Conservation (phyloP, 35 echinoderm and acorn worm genomes). For the Heliocidaris tuberculata region DNA sequence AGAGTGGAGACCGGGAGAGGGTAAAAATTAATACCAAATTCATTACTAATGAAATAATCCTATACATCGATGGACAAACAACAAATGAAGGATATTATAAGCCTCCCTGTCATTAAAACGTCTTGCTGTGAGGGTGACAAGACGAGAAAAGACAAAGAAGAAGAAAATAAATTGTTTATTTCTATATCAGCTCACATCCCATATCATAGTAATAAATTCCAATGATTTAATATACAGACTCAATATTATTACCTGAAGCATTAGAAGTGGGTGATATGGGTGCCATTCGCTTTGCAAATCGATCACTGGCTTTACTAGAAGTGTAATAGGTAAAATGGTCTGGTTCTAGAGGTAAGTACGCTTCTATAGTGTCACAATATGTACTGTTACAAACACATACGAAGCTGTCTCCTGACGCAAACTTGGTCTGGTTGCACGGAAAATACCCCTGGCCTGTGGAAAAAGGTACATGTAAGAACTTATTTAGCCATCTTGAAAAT, state of each 20-base stretch:
- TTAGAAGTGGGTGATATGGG: not conserved
- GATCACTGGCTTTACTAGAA: conserved; percentile 33
- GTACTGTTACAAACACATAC: conserved; percentile 31
- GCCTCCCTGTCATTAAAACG: too few species aligned
- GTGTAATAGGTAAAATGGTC: not conserved
- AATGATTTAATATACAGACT: not conserved
- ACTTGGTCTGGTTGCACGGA: not conserved
- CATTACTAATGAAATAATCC: too few species aligned
- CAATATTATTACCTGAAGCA: not conserved
- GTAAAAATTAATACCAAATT: too few species aligned
- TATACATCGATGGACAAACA: too few species aligned
- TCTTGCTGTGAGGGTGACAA: too few species aligned
- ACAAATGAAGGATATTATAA: too few species aligned
- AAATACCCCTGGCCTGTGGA: not conserved
- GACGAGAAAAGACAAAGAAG: too few species aligned
- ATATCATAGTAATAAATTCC: not conserved
- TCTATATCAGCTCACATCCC: too few species aligned
- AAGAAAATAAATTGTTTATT: too few species aligned
- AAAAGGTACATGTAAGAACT: not conserved
- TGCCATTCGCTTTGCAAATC: not conserved
- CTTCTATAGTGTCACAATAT: conserved; percentile 38
- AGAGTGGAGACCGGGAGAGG: too few species aligned
- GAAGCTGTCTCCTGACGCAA: conserved; percentile 17
- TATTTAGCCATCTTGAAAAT: not conserved
- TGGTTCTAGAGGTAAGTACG: not conserved